Conservation (phyloP, 1,140 invertebrate genomes). For the Meloidogyne exigua region DNA sequence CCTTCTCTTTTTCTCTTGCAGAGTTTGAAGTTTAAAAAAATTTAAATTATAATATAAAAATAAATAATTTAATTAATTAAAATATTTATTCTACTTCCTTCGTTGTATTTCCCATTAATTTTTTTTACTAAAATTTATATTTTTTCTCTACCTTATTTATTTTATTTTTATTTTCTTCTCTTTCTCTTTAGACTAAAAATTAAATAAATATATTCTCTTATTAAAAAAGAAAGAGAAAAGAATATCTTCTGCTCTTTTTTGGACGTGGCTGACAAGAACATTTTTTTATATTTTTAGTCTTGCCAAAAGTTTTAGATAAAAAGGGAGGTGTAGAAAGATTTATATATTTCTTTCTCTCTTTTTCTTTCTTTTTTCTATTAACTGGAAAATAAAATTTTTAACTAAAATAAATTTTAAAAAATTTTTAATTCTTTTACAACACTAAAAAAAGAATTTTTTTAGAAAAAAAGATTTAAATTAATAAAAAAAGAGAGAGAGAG, state of each 20-base stretch:
- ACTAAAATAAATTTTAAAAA: neutral
- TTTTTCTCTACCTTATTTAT: neutral
- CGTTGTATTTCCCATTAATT: too few species aligned
- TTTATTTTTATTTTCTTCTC: neutral
- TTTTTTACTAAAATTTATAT: too few species aligned
- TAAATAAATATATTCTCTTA: neutral
- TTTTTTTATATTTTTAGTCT: neutral
- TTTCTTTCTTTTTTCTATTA: too few species aligned
- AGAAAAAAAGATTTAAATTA: neutral
- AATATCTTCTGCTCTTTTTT: neutral
- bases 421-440: neutral
- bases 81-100: too few species aligned
- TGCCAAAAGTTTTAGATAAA: neutral
- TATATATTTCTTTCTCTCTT: too few species aligned
- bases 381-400: too few species aligned
- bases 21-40: too few species aligned
- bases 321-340: too few species aligned
- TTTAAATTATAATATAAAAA: too few species aligned
- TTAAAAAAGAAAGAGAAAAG: neutral
- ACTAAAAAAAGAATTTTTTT: neutral
- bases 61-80: too few species aligned
- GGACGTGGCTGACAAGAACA: neutral
- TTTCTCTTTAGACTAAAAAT: neutral
- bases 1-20: too few species aligned
- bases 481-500: neutral